A percentile compares a stretch with the other conserved stretches of the same genome.
Conservation (phyloP, 2,797 vertebrate genomes). For the Gouania willdenowi region DNA sequence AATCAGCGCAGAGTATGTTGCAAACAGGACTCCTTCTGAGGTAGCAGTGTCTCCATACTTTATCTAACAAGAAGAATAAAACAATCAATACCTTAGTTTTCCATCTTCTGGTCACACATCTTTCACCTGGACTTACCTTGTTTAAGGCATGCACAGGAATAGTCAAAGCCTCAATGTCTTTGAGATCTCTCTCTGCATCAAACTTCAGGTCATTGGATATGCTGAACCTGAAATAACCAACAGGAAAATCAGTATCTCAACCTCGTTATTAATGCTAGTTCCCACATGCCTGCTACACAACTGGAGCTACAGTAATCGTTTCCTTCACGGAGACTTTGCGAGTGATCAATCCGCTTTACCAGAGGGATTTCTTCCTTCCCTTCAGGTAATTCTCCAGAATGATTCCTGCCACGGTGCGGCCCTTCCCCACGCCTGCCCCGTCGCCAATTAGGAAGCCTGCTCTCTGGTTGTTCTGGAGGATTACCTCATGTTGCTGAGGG, state of each 20-base stretch:
- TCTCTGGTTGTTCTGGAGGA: slow-evolving; percentile 89
- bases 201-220: slow-evolving; percentile 98
- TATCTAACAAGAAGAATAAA: slow-evolving; percentile 73
- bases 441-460: slow-evolving; percentile 97
- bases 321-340: not conserved
- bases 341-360: slow-evolving; percentile 72
- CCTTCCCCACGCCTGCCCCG: slow-evolving; percentile 94
- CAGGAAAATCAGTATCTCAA: slow-evolving; percentile 21
- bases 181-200: slow-evolving; percentile 95
- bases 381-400: slow-evolving; percentile 91
- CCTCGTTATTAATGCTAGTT: slow-evolving; percentile 12
- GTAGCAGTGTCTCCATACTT: slow-evolving; percentile 98
- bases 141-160: slow-evolving; percentile 95
- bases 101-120: not conserved
- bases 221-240: slow-evolving; percentile 85
- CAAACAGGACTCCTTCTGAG: slow-evolving; percentile 98
- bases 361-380: slow-evolving; percentile 91
- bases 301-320: not conserved
- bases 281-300: not conserved
- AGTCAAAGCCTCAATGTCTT: slow-evolving; percentile 87
- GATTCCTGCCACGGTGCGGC: slow-evolving; percentile 93
- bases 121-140: slow-evolving; percentile 79
- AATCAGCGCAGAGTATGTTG: slow-evolving; percentile 95
- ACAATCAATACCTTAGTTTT: not conserved
- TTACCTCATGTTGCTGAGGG: slow-evolving; percentile 93